Evolutionary conservation across 2,797 vertebrate species (phyloP).

Genomic region (Periophthalmus magnuspinnatus): DNA sequence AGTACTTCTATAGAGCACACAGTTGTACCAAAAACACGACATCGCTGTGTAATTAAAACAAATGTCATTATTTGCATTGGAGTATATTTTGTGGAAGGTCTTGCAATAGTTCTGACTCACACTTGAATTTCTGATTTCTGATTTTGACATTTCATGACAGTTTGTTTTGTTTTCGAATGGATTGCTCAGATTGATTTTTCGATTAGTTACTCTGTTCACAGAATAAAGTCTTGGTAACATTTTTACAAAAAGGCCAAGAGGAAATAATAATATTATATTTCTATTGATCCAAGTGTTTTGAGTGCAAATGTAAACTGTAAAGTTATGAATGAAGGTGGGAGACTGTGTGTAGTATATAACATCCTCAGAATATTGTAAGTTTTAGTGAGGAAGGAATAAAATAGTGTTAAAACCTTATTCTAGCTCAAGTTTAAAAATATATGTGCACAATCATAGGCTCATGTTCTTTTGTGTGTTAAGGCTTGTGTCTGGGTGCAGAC

Average conservation of each 20-base stretch:
- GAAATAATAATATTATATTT: background rate
- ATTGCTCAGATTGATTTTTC: background rate
- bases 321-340: background rate
- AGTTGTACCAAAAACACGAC: no score
- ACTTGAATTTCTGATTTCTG: background rate
- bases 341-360: background rate
- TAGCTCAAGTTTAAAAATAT: background rate
- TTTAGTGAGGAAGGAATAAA: no score
- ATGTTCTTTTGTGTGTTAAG: background rate
- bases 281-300: background rate
- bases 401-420: no score
- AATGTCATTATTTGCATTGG: no score
- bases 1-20: background rate
- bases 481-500: background rate
- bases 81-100: no score
- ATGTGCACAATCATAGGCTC: background rate
- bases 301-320: background rate
- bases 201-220: background rate
- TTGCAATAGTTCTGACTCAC: background rate
- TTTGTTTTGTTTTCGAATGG: conserved; percentile 9
- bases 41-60: background rate
- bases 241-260: background rate
- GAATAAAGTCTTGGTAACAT: background rate
- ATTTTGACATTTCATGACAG: conserved; percentile 7
- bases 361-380: no score